phyloP scores from a whole-genome alignment of 2,888 invertebrate species.

The Noctua comes region DNA sequence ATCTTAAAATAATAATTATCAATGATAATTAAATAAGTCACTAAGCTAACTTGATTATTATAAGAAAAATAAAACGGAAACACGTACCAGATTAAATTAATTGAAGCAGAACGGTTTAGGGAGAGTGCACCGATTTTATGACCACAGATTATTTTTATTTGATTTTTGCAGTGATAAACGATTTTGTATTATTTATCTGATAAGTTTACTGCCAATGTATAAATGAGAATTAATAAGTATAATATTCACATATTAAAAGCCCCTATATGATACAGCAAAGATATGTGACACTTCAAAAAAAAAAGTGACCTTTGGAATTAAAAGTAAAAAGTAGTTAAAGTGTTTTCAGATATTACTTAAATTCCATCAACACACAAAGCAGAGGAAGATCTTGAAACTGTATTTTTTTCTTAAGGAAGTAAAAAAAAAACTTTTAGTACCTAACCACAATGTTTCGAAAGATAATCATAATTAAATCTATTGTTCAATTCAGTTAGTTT shows the following conservation, averaged over 20 bases:
- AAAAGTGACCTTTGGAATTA: not conserved
- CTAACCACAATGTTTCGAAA: not conserved
- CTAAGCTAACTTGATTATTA: not conserved
- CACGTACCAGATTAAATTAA: not conserved
- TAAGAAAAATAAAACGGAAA: slow-evolving; percentile 1
- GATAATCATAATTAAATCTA: not conserved
- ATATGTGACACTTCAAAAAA: not conserved
- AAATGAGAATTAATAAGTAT: not conserved
- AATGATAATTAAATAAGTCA: not conserved
- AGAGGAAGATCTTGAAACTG: not conserved
- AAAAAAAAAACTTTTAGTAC: not conserved
- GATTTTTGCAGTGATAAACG: not conserved
- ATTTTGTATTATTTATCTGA: not conserved
- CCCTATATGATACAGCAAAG: not conserved
- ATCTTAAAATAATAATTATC: not conserved
- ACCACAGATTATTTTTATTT: slow-evolving; percentile 12
- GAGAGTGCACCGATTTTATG: slow-evolving; percentile 18
- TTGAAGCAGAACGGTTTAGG: slow-evolving; percentile 17
- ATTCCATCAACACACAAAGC: not conserved
- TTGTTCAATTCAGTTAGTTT: slow-evolving; percentile 13
- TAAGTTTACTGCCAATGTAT: not conserved
- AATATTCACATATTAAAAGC: not conserved
- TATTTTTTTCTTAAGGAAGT: not conserved
- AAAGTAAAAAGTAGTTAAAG: not conserved
- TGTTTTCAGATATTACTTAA: not conserved